Evolutionary conservation across 2,888 invertebrate species (phyloP), one percentile per base, ranked within the genome.

Genomic region (Parnassius orleans): DNA sequence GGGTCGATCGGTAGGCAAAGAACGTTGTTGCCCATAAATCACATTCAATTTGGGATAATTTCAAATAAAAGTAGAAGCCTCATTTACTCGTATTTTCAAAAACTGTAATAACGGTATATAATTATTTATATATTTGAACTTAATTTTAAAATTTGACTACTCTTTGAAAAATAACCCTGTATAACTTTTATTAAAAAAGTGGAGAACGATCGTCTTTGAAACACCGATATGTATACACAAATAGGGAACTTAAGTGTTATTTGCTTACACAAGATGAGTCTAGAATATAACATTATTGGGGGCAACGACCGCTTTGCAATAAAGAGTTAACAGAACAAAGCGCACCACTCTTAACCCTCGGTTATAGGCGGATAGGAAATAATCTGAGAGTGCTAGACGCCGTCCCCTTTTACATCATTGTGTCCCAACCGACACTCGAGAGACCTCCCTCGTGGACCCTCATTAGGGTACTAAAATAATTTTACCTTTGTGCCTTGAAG

Each of bases 401-500:
- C 78, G 80, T 74, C 76, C 76, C 72, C 73, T 79, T 78, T 75
- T 70, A 69, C 68, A 64, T 66, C 61, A 68, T 71, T 69, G 57
- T 58, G n/a, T 24, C 53, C 61, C 43, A 54, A 24, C 56, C 66
- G 63, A 57, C 61, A 53, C 63, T 48, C 61, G 46, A 19, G 66
- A 65, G 76, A 77, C 77, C 78, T 76, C 77, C 77, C 78, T 71
- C 77, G 75, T 77, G 77, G 78, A 77, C 77, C 77, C 79, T 72
- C 77, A 79, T 83, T 79, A 82, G 70, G 73, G 75, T 72, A 77
- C 78, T 81, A 79, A 78, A 80, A 79, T 78, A 80, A 83, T 82
- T 81, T 76, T 57, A 74, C 76, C 73, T 79, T 76, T 76, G 72
- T 75, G 67, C 70, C 73, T 69, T 69, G 67, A 57, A 56, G 67